phyloP scores from a whole-genome alignment of 2,113 vertebrate species.

The Dicerorhinus sumatrensis region DNA sequence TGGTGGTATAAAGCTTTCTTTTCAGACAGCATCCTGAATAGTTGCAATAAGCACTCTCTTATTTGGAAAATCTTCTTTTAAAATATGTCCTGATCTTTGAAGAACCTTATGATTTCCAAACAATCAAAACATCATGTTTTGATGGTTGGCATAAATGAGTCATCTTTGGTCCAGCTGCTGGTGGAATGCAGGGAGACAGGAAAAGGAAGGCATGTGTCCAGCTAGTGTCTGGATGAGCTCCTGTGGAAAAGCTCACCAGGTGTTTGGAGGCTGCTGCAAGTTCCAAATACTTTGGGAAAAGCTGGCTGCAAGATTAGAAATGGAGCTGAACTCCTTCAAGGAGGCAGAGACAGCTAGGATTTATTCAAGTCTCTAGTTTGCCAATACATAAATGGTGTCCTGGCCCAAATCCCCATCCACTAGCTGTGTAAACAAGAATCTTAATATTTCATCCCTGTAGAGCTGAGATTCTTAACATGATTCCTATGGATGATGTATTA shows the following conservation, averaged over 20 bases:
- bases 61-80: neutral
- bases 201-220: accelerated
- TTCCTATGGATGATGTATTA: neutral
- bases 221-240: neutral
- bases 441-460: neutral
- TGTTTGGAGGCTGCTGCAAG: neutral
- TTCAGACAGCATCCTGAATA: neutral
- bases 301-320: neutral
- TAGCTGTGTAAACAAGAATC: neutral
- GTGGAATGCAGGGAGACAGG: neutral
- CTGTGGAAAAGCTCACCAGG: neutral
- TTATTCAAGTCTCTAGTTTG: neutral
- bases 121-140: neutral
- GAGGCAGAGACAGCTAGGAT: neutral
- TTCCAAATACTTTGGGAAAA: constrained; percentile 27
- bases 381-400: neutral
- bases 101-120: neutral
- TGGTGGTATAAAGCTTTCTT: neutral
- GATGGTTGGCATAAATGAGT: neutral
- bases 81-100: constrained; percentile 6
- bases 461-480: neutral
- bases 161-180: neutral
- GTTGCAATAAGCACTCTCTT: neutral
- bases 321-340: neutral
- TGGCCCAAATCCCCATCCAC: neutral